These are phyloP conservation scores for Listrodromus nycthemerus DNA, from an alignment of 2,888 invertebrate genomes.

Conservation along the genomic window DNA sequence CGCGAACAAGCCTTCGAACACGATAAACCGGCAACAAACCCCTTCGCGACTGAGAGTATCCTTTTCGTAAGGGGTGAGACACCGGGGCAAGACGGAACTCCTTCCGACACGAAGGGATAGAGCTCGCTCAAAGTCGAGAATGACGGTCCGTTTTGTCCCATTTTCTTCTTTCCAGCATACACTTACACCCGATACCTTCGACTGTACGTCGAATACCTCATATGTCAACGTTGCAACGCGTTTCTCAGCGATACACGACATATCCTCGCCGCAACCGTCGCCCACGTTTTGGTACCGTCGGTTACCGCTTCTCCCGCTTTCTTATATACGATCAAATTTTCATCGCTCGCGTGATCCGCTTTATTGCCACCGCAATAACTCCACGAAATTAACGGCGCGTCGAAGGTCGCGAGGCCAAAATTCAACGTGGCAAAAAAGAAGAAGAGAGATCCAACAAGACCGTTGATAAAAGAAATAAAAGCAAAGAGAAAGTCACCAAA, in stretches of 20 bases:
- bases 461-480: constrained; percentile 12
- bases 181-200: background rate
- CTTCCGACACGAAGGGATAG: background rate
- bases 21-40: constrained; percentile 23
- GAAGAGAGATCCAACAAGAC: constrained; percentile 6
- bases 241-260: background rate
- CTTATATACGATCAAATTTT: constrained; percentile 38
- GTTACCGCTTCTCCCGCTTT: constrained; percentile 14
- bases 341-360: constrained; percentile 36
- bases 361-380: constrained; percentile 27
- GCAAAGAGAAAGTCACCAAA: background rate
- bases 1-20: constrained; percentile 14
- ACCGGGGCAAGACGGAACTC: background rate
- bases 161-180: background rate
- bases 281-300: constrained; percentile 38
- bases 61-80: background rate
- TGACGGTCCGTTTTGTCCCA: background rate
- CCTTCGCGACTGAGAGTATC: background rate
- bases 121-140: background rate
- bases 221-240: constrained; percentile 35
- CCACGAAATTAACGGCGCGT: constrained; percentile 29
- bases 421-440: constrained; percentile 14
- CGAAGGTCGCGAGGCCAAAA: background rate
- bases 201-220: constrained; percentile 10
- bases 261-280: constrained; percentile 8